phyloP scores from a whole-genome alignment of 2,888 invertebrate genomes.

The Metallyticus violacea region DNA sequence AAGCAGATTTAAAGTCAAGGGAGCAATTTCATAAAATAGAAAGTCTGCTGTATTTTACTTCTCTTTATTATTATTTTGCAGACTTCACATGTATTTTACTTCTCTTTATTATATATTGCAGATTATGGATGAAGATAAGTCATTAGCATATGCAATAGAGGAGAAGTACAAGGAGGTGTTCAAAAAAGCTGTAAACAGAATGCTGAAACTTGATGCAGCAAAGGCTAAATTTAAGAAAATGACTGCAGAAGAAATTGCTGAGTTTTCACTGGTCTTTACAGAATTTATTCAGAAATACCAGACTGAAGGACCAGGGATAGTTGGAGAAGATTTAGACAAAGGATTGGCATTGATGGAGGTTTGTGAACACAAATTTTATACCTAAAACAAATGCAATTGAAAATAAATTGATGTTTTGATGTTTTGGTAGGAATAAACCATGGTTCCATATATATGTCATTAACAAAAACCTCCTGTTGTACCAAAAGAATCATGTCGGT shows the following conservation, averaged over 20 bases:
- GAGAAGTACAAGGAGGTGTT: constrained; percentile 68
- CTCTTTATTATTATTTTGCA: too few species aligned
- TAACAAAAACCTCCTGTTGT: too few species aligned
- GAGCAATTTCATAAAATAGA: too few species aligned
- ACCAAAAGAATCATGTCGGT: too few species aligned
- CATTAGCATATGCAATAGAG: constrained; percentile 59
- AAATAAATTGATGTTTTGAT: neutral
- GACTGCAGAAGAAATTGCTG: constrained; percentile 70
- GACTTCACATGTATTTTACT: neutral
- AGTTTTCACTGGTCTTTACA: constrained; percentile 58
- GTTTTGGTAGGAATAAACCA: too few species aligned
- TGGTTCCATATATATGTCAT: too few species aligned
- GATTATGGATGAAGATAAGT: constrained; percentile 56
- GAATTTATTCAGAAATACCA: constrained; percentile 73
- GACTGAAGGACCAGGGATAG: constrained; percentile 73
- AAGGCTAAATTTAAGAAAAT: constrained; percentile 83
- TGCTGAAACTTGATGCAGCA: constrained; percentile 70
- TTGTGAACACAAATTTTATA: neutral
- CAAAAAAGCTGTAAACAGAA: constrained; percentile 65
- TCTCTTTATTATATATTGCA: constrained; percentile 39
- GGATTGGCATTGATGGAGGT: constrained; percentile 69
- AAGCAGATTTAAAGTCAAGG: too few species aligned
- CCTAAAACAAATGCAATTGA: neutral
- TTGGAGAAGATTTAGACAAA: constrained; percentile 71
- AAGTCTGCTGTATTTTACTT: too few species aligned